A percentile compares a stretch with the other conserved stretches of the same genome.
These are phyloP conservation scores for Neolamprologus sp. DNA, from an alignment of 2,113 vertebrate species.

Conservation along the genomic window DNA sequence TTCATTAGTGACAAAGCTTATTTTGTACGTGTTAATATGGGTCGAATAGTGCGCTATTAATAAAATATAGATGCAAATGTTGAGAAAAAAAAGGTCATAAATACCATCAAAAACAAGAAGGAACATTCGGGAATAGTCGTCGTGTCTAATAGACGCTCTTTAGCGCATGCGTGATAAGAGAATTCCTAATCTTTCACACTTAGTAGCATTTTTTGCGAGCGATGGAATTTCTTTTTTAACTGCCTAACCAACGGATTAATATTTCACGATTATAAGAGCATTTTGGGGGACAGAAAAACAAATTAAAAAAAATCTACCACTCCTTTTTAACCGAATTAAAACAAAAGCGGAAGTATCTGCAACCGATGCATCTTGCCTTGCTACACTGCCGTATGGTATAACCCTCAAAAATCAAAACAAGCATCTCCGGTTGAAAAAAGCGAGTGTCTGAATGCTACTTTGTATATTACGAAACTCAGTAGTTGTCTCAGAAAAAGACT, in stretches of 20 bases:
- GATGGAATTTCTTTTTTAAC: neutral
- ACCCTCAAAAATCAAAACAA: constrained; percentile 30
- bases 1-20: neutral
- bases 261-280: neutral
- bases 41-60: neutral
- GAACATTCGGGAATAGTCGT: neutral
- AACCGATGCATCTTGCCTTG: neutral
- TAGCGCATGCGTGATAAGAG: neutral
- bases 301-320: neutral
- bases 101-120: neutral
- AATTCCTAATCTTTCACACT: neutral
- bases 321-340: neutral
- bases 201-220: neutral
- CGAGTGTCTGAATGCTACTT: neutral
- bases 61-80: neutral
- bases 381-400: neutral
- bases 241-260: neutral
- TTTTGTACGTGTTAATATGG: neutral
- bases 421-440: neutral
- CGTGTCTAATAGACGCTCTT: too few relatives aligned
- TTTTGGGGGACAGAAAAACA: neutral
- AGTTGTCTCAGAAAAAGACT: neutral
- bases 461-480: neutral
- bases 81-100: neutral
- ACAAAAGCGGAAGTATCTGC: constrained; percentile 26